Conservation (phyloP, 2,113 vertebrate species). For the Apeltes quadracus region DNA sequence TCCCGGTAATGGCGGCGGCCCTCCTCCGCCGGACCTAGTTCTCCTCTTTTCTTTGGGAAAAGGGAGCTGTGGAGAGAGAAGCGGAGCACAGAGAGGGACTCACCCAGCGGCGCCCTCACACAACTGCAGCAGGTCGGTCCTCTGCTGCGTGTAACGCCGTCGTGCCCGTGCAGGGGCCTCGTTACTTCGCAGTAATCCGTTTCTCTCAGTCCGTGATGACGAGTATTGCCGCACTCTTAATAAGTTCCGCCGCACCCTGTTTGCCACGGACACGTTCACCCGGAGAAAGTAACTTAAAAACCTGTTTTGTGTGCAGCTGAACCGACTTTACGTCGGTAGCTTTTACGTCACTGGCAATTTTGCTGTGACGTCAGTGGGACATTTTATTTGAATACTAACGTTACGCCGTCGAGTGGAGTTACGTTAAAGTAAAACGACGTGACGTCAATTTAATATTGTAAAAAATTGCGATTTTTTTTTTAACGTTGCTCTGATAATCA, state of each 20-base stretch:
- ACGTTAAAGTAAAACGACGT: neutral
- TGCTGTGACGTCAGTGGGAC: neutral
- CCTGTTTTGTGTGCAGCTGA: neutral
- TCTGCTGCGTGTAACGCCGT: neutral
- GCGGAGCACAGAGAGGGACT: conserved; percentile 78
- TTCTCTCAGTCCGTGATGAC: neutral
- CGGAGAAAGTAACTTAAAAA: neutral
- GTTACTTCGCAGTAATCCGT: conserved; percentile 31
- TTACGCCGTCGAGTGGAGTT: neutral
- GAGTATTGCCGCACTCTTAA: neutral
- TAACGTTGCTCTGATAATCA: neutral
- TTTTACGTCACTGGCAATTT: neutral
- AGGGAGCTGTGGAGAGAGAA: conserved; percentile 75
- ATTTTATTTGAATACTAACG: neutral
- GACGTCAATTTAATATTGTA: neutral
- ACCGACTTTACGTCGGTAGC: neutral
- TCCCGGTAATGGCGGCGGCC: conserved; percentile 83
- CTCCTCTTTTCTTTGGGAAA: conserved; percentile 78
- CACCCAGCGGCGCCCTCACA: conserved; percentile 83
- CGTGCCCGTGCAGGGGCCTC: conserved; percentile 17
- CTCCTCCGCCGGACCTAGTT: conserved; percentile 75
- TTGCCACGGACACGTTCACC: neutral
- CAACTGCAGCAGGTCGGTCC: conserved; percentile 76
- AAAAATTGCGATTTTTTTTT: too few relatives aligned
- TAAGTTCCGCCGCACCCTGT: neutral